Percentiles rank a stretch among this genome's conserved stretches.
phyloP scores from a whole-genome alignment of 2,113 vertebrate genomes.

The Gorsachius goisagi region DNA sequence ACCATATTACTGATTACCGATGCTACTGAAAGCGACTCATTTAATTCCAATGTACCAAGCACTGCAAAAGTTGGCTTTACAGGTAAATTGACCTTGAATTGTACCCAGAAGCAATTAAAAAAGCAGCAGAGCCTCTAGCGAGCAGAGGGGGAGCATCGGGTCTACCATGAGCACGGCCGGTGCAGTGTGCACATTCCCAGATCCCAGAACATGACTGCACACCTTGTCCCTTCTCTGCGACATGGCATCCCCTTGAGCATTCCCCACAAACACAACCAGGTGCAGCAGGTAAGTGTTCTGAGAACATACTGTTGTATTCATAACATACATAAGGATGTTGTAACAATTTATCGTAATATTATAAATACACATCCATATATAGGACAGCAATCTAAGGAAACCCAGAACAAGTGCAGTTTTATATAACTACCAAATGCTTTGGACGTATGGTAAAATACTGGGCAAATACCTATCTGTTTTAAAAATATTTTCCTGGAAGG shows the following conservation, averaged over 20 bases:
- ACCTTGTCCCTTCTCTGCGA: not conserved
- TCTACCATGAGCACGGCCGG: not conserved
- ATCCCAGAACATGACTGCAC: accelerated
- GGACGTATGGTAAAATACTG: not conserved
- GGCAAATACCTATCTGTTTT: not conserved
- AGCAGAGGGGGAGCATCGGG: not conserved
- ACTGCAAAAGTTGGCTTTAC: not conserved
- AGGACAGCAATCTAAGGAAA: not conserved
- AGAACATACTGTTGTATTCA: not conserved
- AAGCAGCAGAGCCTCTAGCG: not conserved
- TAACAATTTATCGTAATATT: not conserved
- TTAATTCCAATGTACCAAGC: not conserved
- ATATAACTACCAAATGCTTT: not conserved
- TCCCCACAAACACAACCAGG: not conserved
- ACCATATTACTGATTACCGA: not conserved
- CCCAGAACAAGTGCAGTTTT: not conserved
- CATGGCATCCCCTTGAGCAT: accelerated
- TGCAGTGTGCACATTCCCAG: accelerated
- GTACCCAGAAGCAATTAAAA: not conserved
- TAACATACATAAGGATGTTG: not conserved
- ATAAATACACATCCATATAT: not conserved
- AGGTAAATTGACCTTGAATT: not conserved
- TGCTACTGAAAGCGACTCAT: not conserved
- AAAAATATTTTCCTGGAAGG: not conserved
- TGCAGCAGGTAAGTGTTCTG: not conserved